Base-by-base conservation (phyloP, 30 jellyfish, hydroid and myxozoan genomes). In the Cassiopea xamachana region DNA sequence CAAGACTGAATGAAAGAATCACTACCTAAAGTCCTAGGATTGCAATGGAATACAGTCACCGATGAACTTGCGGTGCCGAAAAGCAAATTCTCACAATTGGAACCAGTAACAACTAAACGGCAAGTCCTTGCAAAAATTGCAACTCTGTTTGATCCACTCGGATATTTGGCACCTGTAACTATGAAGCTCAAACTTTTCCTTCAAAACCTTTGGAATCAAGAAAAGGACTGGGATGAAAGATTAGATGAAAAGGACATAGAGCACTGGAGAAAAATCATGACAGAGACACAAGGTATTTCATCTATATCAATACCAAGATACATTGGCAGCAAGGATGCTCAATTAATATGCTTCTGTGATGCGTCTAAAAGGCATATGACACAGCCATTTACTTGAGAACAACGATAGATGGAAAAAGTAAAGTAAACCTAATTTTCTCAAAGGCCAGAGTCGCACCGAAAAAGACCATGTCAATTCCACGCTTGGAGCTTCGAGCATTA, bases 151-250 rank as follows among this genome's bases (percentile, higher is more conserved):
- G 88, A 75, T 61, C 78, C 92, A 76, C 76, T 75, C 18, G 90
- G 93, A n/a, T 17, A 13, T 59, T 46, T 85, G 46, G 39, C 91
- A 46, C 93, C 90, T 49, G 70, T 39, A 50, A 76, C 83, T 7
- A 60, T 75, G 14, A 76, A 87, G 51, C 45, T 55, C 46, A n/a
- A 62, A 67, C 48, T 87, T 39, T 60, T 75, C 50, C 87, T 87
- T 7, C 92, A 87, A 77, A 58, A 77, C 43, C 84, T 87, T 46
- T 87, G 94, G 94, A 59, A 14, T 62, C 45, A 48, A 67, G 70
- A 87, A 15, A 51, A 27, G 44, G 83, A 58, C 7, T 87, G 94
- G 94, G 94, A 87, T 67, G 87, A 87, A 1, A 73, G 14, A n/a
- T 16, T 83, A 6, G 87, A 64, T n/a, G 55, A 64, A 61, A 59